phyloP scores from a whole-genome alignment of 1,140 invertebrate genomes.

The Geopemphigus sp. region DNA sequence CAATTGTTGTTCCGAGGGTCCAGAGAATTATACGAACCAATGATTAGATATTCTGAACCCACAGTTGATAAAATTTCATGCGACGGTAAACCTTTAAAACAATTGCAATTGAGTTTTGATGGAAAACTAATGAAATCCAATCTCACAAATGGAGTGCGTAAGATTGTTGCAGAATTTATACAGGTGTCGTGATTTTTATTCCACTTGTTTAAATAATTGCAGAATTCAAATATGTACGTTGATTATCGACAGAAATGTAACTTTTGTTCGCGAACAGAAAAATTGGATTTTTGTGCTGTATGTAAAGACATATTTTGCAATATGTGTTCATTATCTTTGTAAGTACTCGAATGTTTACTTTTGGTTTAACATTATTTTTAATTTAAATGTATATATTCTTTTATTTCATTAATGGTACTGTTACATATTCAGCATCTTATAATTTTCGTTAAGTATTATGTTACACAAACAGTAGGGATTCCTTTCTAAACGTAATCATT shows the following conservation, averaged over 20 bases:
- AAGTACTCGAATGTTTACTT: background rate
- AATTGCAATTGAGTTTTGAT: constrained; percentile 30
- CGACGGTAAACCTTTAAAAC: constrained; percentile 13
- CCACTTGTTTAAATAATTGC: background rate
- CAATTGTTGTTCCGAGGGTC: constrained; percentile 6
- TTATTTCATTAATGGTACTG: no score
- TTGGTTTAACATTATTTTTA: background rate
- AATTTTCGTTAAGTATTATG: no score
- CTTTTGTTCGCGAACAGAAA: constrained; percentile 30
- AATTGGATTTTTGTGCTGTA: constrained; percentile 24
- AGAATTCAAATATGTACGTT: background rate
- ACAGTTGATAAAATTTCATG: background rate
- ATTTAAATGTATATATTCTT: background rate
- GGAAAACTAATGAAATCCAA: background rate
- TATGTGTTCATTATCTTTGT: constrained; percentile 43
- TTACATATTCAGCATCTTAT: no score
- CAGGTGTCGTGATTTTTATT: background rate
- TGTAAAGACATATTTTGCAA: constrained; percentile 35
- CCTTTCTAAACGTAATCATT: no score
- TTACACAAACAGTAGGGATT: no score
- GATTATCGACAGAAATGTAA: constrained; percentile 14
- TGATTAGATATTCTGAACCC: background rate
- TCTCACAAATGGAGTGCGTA: background rate
- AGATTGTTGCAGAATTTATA: no score
- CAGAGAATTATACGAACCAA: background rate